A percentile compares a stretch with the other conserved stretches of the same genome.
Conservation (phyloP, 2,888 invertebrate genomes). For the Drosophila prostipennis region DNA sequence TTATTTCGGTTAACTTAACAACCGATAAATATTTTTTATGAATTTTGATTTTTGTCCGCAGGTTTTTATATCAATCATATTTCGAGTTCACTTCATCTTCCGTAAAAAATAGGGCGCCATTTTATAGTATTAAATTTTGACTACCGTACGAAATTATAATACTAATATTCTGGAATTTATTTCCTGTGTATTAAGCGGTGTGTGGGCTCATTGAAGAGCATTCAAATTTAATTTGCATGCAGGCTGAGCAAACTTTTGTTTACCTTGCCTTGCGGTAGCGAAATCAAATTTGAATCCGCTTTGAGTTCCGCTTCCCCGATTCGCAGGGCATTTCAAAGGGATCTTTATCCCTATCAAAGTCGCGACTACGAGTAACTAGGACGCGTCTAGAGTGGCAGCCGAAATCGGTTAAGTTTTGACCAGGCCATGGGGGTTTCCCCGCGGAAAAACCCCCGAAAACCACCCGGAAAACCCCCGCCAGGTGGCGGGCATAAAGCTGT, state of each 20-base stretch:
- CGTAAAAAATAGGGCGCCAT: too few relatives aligned
- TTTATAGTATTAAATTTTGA: too few relatives aligned
- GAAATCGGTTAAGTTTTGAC: conserved; percentile 43
- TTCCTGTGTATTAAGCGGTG: not conserved
- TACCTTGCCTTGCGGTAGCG: conserved; percentile 59
- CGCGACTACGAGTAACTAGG: conserved; percentile 35
- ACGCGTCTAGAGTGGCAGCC: conserved; percentile 31
- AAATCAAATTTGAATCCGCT: conserved; percentile 77
- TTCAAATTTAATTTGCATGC: conserved; percentile 80
- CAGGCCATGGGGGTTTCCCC: conserved; percentile 6
- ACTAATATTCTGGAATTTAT: not conserved
- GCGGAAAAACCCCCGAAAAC: conserved; percentile 43
- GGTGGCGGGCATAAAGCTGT: conserved; percentile 64
- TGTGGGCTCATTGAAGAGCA: conserved; percentile 71
- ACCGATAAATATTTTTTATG: too few relatives aligned
- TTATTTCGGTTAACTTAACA: too few relatives aligned
- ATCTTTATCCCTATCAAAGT: conserved; percentile 18
- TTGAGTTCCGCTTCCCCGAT: conserved; percentile 28
- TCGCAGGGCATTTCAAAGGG: conserved; percentile 27
- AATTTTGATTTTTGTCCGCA: too few relatives aligned
- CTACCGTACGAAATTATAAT: too few relatives aligned
- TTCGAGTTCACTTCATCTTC: too few relatives aligned
- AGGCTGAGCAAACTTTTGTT: conserved; percentile 67
- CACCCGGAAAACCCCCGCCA: conserved; percentile 29
- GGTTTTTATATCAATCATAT: too few relatives aligned